Conservation (phyloP, 1,140 invertebrate species). For the Bombus turneri region DNA sequence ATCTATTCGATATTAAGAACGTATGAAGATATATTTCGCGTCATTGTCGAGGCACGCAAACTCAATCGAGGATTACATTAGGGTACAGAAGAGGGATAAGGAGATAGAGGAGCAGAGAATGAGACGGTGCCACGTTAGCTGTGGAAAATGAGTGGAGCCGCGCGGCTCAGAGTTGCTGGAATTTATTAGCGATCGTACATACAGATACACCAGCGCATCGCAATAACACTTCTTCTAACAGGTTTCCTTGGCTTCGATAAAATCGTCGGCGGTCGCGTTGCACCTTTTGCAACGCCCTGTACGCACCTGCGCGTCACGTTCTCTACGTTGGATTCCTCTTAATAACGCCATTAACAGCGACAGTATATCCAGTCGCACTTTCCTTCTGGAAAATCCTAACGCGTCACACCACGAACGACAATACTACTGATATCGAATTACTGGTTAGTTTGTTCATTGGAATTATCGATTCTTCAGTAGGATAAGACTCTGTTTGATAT, state of each 20-base stretch:
- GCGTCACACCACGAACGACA: no score
- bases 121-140: conserved; percentile 7
- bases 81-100: conserved; percentile 49
- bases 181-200: conserved; percentile 75
- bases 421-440: no score
- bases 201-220: conserved; percentile 73
- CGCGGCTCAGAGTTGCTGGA: conserved; percentile 65
- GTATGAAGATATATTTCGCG: neutral
- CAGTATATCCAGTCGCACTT: neutral
- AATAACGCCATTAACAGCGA: conserved; percentile 66
- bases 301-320: conserved; percentile 56
- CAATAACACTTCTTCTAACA: conserved; percentile 77
- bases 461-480: neutral
- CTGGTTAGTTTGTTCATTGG: no score
- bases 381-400: conserved; percentile 2
- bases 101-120: conserved; percentile 1
- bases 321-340: conserved; percentile 53
- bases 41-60: conserved; percentile 51
- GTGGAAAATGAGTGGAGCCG: conserved; percentile 71
- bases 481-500: no score
- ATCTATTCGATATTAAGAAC: neutral
- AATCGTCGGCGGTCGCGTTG: conserved; percentile 71
- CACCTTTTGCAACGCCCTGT: conserved; percentile 69
- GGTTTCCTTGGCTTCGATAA: conserved; percentile 74
- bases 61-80: conserved; percentile 48